These are phyloP conservation scores for Girardinus metallicus DNA, from an alignment of 2,797 vertebrate species.

Conservation along the genomic window DNA sequence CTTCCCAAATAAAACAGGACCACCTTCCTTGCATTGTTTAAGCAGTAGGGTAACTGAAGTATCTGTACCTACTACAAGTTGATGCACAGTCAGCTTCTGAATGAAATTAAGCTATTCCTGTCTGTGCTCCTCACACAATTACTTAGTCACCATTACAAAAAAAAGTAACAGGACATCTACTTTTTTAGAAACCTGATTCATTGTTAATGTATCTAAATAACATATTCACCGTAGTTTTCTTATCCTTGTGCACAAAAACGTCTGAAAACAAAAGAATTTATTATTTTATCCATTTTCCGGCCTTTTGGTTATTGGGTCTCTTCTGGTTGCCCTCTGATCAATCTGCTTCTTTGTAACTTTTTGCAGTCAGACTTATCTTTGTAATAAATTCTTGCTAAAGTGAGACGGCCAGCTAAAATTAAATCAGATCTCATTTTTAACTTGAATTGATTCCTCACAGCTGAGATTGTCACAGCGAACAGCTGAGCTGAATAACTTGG, in stretches of 20 bases:
- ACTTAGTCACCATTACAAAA: neutral
- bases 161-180: neutral
- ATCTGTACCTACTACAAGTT: neutral
- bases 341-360: neutral
- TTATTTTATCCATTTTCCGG: neutral
- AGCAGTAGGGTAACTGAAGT: neutral
- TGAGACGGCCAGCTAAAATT: constrained; percentile 37
- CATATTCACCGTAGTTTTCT: neutral
- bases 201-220: neutral
- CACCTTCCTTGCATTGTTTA: neutral
- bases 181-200: neutral
- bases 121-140: neutral
- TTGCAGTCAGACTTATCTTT: constrained; percentile 33
- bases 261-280: neutral
- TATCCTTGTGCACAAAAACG: neutral
- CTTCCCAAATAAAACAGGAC: neutral
- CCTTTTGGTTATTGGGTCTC: no score
- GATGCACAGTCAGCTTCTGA: neutral
- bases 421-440: constrained; percentile 68
- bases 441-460: constrained; percentile 66
- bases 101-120: neutral
- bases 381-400: constrained; percentile 21
- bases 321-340: neutral
- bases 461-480: constrained; percentile 56
- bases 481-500: constrained; percentile 54